phyloP scores from a whole-genome alignment of 2,888 invertebrate genomes.

The Aleiodes alternator region DNA sequence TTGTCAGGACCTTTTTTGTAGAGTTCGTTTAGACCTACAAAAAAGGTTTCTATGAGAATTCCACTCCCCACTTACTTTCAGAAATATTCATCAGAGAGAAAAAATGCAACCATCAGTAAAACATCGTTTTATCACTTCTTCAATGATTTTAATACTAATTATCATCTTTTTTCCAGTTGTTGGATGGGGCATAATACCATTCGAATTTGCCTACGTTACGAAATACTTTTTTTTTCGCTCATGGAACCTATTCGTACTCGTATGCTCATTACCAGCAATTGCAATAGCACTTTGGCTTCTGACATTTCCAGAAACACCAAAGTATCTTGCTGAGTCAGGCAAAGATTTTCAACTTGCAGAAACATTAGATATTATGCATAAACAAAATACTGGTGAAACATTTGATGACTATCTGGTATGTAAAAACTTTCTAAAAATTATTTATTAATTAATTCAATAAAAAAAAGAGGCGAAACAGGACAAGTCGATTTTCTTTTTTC shows the following conservation, averaged over 20 bases:
- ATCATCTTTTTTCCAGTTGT: conserved; percentile 77
- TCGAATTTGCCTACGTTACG: conserved; percentile 79
- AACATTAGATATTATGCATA: conserved; percentile 82
- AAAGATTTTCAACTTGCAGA: conserved; percentile 83
- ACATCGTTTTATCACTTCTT: not conserved
- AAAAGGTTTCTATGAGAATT: no score
- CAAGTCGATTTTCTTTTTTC: not conserved
- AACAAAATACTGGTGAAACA: conserved; percentile 80
- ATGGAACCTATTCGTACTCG: conserved; percentile 87
- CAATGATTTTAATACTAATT: not conserved
- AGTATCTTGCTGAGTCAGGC: conserved; percentile 86
- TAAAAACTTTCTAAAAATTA: conserved; percentile 47
- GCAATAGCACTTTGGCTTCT: conserved; percentile 81
- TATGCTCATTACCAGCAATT: conserved; percentile 83
- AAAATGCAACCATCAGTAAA: not conserved
- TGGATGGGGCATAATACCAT: conserved; percentile 87
- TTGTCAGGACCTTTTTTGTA: no score
- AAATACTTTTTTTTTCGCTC: conserved; percentile 82
- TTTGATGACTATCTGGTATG: conserved; percentile 72
- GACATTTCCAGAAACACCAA: conserved; percentile 87
- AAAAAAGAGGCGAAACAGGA: no score
- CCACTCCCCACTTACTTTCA: no score
- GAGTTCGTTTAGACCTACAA: no score
- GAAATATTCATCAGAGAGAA: no score
- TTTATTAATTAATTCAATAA: not conserved